Conservation (phyloP, 2,888 invertebrate genomes). For the Eucera pruinosa region DNA sequence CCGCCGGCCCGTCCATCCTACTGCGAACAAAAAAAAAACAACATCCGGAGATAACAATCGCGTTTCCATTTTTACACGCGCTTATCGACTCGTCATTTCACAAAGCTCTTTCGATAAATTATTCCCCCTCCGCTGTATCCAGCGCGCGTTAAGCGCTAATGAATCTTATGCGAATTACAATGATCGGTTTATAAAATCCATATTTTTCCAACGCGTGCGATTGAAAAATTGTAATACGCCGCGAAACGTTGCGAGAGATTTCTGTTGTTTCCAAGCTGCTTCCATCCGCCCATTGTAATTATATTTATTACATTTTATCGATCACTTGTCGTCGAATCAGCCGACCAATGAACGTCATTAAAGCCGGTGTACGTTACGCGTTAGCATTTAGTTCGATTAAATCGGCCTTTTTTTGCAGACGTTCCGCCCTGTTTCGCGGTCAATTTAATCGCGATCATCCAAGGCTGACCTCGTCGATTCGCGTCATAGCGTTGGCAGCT, state of each 20-base stretch:
- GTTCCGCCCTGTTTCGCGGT: conserved; percentile 17
- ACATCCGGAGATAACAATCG: conserved; percentile 14
- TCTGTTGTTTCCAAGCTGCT: not conserved
- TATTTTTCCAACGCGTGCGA: conserved; percentile 12
- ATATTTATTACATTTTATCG: conserved; percentile 74
- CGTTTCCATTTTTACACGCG: conserved; percentile 13
- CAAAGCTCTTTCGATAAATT: conserved; percentile 21
- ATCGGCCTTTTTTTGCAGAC: conserved; percentile 40
- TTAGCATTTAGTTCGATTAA: conserved; percentile 65
- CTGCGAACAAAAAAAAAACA: conserved; percentile 53
- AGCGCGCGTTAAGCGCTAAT: conserved; percentile 7
- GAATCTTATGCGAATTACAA: conserved; percentile 29
- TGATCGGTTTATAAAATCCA: conserved; percentile 18
- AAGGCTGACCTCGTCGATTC: conserved; percentile 20
- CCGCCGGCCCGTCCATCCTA: conserved; percentile 86
- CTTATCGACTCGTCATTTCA: conserved; percentile 5
- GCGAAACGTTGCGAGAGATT: not conserved
- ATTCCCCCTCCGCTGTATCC: not conserved
- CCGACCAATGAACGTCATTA: conserved; percentile 44
- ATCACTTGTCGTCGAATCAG: conserved; percentile 51
- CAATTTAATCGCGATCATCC: conserved; percentile 48
- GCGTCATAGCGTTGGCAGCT: conserved; percentile 10
- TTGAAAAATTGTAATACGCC: conserved; percentile 19
- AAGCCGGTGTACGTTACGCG: conserved; percentile 21
- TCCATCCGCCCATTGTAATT: conserved; percentile 65